Percentiles rank a stretch among this genome's conserved stretches.
Evolutionary conservation across 2,888 invertebrate genomes (phyloP).

Genomic region (Acanthosepion esculentum): DNA sequence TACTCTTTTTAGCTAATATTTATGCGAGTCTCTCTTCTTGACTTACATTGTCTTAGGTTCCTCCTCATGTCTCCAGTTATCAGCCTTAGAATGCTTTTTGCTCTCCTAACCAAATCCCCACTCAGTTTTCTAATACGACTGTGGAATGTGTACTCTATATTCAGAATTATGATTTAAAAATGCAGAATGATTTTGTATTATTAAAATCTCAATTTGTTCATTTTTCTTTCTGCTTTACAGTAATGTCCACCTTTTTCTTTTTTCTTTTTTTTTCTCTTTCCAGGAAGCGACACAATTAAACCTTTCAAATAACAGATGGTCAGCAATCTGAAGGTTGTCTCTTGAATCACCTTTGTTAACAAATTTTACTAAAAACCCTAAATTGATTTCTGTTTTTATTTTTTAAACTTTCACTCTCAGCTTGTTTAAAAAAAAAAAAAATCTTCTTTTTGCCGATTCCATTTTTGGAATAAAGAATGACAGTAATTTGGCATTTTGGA

Average conservation of each 20-base stretch:
- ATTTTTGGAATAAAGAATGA: neutral
- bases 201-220: neutral
- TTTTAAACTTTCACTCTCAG: neutral
- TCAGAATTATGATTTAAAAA: no score
- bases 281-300: conserved; percentile 33
- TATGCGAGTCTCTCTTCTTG: no score
- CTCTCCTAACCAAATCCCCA: no score
- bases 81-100: no score
- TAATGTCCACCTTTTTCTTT: neutral
- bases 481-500: neutral
- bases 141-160: no score
- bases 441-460: neutral
- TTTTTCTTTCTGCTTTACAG: neutral
- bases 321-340: neutral
- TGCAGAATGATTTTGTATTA: no score
- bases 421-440: neutral
- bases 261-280: neutral
- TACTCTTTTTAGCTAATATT: no score
- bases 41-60: no score
- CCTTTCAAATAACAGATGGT: neutral
- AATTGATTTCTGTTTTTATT: neutral
- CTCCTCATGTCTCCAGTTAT: no score
- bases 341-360: conserved; percentile 1
- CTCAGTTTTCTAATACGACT: no score
- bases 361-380: neutral